These are phyloP conservation scores for Excalfactoria chinensis DNA, from an alignment of 2,113 vertebrate species.

Conservation along the genomic window DNA sequence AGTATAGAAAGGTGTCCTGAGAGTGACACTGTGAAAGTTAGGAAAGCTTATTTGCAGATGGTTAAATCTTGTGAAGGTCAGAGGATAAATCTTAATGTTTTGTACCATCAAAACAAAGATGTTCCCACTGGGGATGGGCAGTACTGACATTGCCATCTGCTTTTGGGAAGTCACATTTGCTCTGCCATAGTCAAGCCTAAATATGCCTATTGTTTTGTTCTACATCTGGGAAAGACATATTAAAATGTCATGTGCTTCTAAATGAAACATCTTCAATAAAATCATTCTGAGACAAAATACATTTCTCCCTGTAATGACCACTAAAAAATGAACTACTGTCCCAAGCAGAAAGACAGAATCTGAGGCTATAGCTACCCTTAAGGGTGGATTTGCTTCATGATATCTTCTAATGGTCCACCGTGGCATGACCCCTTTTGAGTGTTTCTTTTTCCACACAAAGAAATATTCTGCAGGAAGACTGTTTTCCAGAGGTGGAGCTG, in stretches of 20 bases:
- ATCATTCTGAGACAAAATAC: background rate
- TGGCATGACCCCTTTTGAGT: background rate
- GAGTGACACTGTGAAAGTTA: background rate
- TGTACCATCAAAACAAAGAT: background rate
- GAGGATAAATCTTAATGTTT: background rate
- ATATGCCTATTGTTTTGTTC: background rate
- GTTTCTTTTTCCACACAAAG: background rate
- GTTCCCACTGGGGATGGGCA: accelerated
- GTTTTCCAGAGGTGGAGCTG: background rate
- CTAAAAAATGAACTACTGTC: background rate
- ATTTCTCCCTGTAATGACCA: background rate
- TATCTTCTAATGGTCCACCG: background rate
- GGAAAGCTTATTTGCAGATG: background rate
- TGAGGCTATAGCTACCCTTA: background rate
- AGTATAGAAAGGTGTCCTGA: background rate
- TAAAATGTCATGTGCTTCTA: background rate
- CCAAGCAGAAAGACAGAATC: background rate
- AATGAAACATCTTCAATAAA: background rate
- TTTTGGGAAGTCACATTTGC: background rate
- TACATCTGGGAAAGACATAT: background rate
- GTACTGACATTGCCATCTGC: background rate
- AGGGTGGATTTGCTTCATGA: background rate
- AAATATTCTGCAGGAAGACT: background rate
- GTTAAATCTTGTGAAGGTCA: background rate
- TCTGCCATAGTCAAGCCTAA: accelerated